Conservation (phyloP, 2,797 vertebrate genomes). For the Sylvia borin region DNA sequence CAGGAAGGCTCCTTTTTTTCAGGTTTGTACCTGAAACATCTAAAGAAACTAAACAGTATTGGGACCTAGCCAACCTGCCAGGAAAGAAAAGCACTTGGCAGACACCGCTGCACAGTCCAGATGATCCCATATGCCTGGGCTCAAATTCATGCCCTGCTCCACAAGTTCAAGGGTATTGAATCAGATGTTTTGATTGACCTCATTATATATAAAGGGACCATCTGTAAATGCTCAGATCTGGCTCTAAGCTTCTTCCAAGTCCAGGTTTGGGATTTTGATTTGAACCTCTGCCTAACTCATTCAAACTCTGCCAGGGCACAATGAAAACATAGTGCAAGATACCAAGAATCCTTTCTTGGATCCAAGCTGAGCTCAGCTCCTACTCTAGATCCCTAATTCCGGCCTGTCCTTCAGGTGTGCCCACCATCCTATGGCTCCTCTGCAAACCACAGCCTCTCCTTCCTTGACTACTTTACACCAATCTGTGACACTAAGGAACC, state of each 20-base stretch:
- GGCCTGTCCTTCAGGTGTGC: not conserved
- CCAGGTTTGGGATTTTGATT: constrained; percentile 25
- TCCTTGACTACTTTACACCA: not conserved
- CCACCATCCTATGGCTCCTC: not conserved
- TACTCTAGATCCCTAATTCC: not conserved
- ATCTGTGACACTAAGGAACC: not conserved
- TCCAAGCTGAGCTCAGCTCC: not conserved
- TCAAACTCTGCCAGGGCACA: constrained; percentile 22
- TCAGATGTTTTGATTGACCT: constrained; percentile 61
- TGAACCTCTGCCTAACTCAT: constrained; percentile 33
- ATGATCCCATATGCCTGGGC: constrained; percentile 14
- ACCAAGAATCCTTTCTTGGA: not conserved
- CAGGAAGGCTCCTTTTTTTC: not conserved
- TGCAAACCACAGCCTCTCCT: not conserved
- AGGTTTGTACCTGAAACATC: not conserved
- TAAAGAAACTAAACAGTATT: not conserved
- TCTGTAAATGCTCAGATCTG: constrained; percentile 53
- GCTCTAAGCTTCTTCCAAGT: constrained; percentile 29
- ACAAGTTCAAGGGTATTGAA: constrained; percentile 52
- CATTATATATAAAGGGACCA: constrained; percentile 44
- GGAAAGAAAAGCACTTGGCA: constrained; percentile 41
- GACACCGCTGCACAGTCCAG: not conserved
- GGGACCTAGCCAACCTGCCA: not conserved
- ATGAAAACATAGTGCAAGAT: not conserved
- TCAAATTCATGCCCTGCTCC: constrained; percentile 8